Conservation (phyloP, 2,113 vertebrate genomes). For the Capreolus pygargus region DNA sequence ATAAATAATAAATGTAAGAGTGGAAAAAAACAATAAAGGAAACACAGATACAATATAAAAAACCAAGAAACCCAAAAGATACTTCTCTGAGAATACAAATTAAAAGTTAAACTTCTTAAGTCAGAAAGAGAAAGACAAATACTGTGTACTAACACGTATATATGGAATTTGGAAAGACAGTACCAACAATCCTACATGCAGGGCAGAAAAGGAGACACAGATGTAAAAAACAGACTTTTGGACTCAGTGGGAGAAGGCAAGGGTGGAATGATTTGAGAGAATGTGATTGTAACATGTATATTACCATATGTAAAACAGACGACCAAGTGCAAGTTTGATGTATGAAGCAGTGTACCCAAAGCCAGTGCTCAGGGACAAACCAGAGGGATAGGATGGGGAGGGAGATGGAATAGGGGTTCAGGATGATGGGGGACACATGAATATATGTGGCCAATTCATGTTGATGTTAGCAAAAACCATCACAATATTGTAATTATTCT, state of each 20-base stretch:
- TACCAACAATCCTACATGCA: background rate
- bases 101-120: background rate
- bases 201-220: background rate
- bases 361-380: background rate
- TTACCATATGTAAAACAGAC: background rate
- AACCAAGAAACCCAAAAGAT: background rate
- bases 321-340: background rate
- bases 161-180: background rate
- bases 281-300: background rate
- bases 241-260: background rate
- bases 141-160: background rate
- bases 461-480: background rate
- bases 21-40: background rate
- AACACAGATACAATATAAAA: background rate
- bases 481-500: background rate
- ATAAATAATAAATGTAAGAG: background rate
- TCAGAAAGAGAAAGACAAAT: background rate
- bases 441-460: background rate
- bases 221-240: background rate
- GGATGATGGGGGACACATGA: background rate
- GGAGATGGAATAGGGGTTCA: background rate
- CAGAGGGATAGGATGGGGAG: background rate
- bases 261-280: background rate
- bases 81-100: background rate
- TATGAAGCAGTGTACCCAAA: background rate